phyloP scores from a whole-genome alignment of 2,888 invertebrate species.

The Leptopilina drosophilae region DNA sequence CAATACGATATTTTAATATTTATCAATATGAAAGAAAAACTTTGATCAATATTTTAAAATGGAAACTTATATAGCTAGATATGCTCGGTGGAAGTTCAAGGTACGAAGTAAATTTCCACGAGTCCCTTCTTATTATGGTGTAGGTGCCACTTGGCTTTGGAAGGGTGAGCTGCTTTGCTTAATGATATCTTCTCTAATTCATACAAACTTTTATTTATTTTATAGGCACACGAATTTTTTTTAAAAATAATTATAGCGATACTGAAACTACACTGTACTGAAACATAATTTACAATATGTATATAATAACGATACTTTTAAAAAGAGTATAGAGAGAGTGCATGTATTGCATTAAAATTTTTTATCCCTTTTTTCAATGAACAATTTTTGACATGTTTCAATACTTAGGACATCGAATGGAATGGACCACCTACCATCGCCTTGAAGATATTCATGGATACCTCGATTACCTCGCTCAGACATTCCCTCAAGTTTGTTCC shows the following conservation, averaged over 20 bases:
- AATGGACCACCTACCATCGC: conserved; percentile 88
- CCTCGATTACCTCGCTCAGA: conserved; percentile 84
- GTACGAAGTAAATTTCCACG: conserved; percentile 63
- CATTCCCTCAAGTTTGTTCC: conserved; percentile 85
- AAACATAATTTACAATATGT: too few species aligned
- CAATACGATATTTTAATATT: neutral
- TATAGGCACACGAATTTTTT: too few species aligned
- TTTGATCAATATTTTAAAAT: neutral
- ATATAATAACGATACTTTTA: too few species aligned
- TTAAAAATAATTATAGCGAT: neutral
- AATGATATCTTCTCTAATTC: conserved; percentile 63
- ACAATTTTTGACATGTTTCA: neutral
- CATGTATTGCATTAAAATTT: too few species aligned
- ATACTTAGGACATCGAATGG: conserved; percentile 80
- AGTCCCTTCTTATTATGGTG: conserved; percentile 70
- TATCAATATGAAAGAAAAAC: neutral
- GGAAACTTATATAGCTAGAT: conserved; percentile 65
- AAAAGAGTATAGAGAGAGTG: neutral
- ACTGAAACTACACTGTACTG: too few species aligned
- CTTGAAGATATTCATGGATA: conserved; percentile 84
- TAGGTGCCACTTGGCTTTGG: conserved; percentile 67
- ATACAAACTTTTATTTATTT: conserved; percentile 40
- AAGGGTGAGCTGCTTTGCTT: conserved; percentile 70
- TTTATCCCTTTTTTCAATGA: too few species aligned
- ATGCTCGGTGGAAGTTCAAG: conserved; percentile 72